A percentile compares a stretch with the other conserved stretches of the same genome.
phyloP scores from a whole-genome alignment of 2,797 vertebrate genomes.

The Clarias fuscus region DNA sequence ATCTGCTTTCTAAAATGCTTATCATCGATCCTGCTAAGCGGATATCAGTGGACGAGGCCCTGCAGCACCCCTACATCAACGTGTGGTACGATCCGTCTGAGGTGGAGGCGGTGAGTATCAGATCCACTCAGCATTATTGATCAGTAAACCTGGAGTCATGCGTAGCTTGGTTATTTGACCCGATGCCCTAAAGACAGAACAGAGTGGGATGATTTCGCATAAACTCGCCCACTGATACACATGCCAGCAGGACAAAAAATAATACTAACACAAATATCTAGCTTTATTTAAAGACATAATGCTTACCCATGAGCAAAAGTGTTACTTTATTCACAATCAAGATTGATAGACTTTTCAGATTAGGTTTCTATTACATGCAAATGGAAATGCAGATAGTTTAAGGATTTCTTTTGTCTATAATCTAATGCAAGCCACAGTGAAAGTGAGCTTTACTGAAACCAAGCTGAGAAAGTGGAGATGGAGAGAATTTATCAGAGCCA shows the following conservation, averaged over 20 bases:
- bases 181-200: constrained; percentile 24
- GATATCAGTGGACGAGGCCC: constrained; percentile 98
- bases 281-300: constrained; percentile 10
- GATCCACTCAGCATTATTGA: constrained; percentile 54
- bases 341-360: not conserved
- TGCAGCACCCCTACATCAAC: constrained; percentile 98
- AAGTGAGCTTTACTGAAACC: constrained; percentile 17
- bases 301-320: not conserved
- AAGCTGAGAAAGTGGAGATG: constrained; percentile 31
- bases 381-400: not conserved
- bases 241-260: not conserved
- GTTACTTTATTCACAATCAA: not conserved
- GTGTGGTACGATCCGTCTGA: constrained; percentile 99
- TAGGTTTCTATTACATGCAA: not conserved
- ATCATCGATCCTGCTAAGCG: constrained; percentile 96
- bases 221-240: constrained; percentile 16
- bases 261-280: not conserved
- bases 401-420: not conserved
- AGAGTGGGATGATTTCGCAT: constrained; percentile 19
- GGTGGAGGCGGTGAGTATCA: constrained; percentile 92
- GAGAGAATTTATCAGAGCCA: constrained; percentile 4
- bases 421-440: constrained; percentile 20
- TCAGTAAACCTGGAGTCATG: constrained; percentile 37
- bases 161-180: constrained; percentile 50
- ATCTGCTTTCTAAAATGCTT: constrained; percentile 98